phyloP scores from a whole-genome alignment of 92 coral and sea anemone species.

The Palythoa grandis region DNA sequence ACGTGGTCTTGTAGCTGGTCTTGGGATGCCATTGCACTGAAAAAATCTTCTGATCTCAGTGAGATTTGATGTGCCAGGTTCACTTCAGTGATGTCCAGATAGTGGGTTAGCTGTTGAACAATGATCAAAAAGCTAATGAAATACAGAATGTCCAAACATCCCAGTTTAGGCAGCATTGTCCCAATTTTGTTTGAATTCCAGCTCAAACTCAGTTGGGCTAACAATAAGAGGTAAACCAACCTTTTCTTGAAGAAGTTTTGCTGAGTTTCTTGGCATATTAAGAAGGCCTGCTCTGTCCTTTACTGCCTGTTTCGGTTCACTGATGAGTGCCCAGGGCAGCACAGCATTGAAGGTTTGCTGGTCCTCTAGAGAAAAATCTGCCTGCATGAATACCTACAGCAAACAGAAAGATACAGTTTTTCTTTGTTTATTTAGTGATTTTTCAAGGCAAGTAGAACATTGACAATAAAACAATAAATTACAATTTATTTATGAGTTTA shows the following conservation, averaged over 20 bases:
- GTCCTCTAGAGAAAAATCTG: constrained; percentile 90
- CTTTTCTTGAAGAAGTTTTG: constrained; percentile 98
- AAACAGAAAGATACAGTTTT: constrained; percentile 3
- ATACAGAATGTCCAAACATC: too few species aligned
- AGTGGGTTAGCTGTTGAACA: constrained; percentile 79
- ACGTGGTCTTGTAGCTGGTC: constrained; percentile 98
- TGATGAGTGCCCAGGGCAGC: constrained; percentile 82
- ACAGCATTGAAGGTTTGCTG: constrained; percentile 92
- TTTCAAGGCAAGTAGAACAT: neutral
- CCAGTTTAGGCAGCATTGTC: neutral
- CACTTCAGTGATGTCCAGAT: constrained; percentile 96
- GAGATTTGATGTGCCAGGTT: constrained; percentile 98
- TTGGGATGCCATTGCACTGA: constrained; percentile 98
- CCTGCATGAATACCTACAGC: constrained; percentile 88
- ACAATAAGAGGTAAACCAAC: constrained; percentile 29
- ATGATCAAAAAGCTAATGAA: neutral
- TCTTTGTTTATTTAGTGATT: neutral
- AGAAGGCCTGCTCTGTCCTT: constrained; percentile 69
- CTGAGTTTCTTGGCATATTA: constrained; percentile 82
- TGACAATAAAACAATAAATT: too few species aligned
- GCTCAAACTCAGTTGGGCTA: neutral
- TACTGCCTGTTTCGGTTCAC: constrained; percentile 67
- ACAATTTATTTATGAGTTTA: too few species aligned
- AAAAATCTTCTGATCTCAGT: constrained; percentile 94
- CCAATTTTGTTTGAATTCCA: too few species aligned